phyloP scores from a whole-genome alignment of 2,113 vertebrate species.

The Copsychus sechellarum region DNA sequence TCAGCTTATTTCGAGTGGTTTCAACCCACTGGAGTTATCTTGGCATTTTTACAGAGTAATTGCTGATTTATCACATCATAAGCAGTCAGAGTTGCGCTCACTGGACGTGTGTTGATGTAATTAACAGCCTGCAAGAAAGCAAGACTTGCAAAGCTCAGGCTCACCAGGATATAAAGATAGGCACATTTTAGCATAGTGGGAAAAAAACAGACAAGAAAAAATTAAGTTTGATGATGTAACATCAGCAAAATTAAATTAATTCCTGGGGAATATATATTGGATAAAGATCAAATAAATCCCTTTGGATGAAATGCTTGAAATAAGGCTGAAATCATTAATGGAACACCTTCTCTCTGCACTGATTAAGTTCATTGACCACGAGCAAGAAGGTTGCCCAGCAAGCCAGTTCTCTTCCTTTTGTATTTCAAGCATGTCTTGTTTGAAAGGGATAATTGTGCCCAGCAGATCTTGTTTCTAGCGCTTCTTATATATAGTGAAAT shows the following conservation, averaged over 20 bases:
- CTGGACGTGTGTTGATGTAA: neutral
- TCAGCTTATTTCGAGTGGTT: neutral
- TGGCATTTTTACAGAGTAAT: neutral
- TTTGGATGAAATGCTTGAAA: constrained; percentile 2
- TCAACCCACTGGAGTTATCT: neutral
- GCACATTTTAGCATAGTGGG: neutral
- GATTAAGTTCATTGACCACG: constrained; percentile 32
- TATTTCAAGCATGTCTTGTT: constrained; percentile 70
- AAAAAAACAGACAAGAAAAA: constrained; percentile 1
- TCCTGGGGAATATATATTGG: constrained; percentile 32
- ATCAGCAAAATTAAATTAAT: constrained; percentile 26
- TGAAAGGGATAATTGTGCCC: constrained; percentile 72
- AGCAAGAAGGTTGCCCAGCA: constrained; percentile 17
- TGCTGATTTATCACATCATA: neutral
- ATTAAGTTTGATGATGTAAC: constrained; percentile 12
- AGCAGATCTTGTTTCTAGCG: constrained; percentile 74
- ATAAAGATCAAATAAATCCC: constrained; percentile 44
- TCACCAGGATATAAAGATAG: neutral
- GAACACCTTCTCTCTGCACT: neutral
- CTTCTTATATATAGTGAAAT: constrained; percentile 82
- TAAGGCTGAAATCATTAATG: neutral
- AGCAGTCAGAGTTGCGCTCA: neutral
- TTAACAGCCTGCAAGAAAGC: neutral
- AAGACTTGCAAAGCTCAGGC: neutral
- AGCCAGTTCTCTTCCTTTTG: constrained; percentile 19